phyloP scores from a whole-genome alignment of 2,888 invertebrate species.

The Cerastis rubricosa region DNA sequence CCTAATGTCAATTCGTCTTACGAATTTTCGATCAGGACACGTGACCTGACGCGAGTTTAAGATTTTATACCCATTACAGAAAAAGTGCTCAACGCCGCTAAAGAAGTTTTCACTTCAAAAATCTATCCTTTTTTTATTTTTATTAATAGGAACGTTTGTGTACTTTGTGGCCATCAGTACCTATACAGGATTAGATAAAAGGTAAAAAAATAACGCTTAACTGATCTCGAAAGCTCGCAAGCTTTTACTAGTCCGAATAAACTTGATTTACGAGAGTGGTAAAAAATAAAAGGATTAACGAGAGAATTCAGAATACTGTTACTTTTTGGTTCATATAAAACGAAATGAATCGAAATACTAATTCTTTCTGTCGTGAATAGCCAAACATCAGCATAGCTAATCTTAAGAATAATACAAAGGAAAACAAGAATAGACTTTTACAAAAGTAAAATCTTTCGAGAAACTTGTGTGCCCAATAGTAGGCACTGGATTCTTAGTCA shows the following conservation, averaged over 20 bases:
- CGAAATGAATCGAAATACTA: conserved; percentile 3
- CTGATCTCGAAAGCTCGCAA: conserved; percentile 7
- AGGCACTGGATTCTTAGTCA: conserved; percentile 38
- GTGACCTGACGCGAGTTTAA: no score
- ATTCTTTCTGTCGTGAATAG: neutral
- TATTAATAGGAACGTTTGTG: neutral
- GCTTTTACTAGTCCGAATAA: conserved; percentile 15
- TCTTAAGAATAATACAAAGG: conserved; percentile 16
- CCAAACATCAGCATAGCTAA: neutral
- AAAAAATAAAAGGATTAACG: neutral
- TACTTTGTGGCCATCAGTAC: neutral
- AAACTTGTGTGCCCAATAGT: conserved; percentile 52
- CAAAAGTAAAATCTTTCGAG: conserved; percentile 48
- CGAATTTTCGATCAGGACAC: no score
- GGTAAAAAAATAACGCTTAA: conserved; percentile 15
- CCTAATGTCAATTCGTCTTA: no score
- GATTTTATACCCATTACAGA: no score
- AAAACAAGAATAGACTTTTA: conserved; percentile 33
- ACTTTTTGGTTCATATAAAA: neutral
- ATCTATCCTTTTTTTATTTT: no score
- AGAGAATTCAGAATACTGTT: neutral
- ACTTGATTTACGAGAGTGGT: neutral
- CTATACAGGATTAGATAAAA: neutral
- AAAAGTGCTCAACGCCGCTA: no score
- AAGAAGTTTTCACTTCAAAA: no score